Evolutionary conservation across 2,888 invertebrate genomes (phyloP).

Genomic region (Mellilla xanthometata): DNA sequence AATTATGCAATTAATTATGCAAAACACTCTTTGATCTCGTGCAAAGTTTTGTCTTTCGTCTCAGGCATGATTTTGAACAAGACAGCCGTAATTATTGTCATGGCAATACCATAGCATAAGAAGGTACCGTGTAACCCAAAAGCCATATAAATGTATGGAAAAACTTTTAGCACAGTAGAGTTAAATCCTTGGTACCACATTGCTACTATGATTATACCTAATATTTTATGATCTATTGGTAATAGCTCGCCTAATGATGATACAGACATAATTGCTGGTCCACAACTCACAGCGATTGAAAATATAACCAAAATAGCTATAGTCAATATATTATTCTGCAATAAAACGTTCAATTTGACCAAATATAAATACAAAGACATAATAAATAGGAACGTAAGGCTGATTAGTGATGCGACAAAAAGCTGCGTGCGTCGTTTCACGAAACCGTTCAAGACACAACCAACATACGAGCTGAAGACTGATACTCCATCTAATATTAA

Average conservation of each 20-base stretch:
- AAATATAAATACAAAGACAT: constrained; percentile 2
- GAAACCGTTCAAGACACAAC: background rate
- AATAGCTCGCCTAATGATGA: background rate
- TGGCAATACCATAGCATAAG: too few species aligned
- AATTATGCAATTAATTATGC: too few species aligned
- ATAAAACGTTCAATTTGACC: background rate
- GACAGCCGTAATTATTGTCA: too few species aligned
- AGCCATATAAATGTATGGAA: too few species aligned
- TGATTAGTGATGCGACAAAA: background rate
- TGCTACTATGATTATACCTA: too few species aligned
- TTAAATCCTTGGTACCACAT: too few species aligned
- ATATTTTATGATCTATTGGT: too few species aligned
- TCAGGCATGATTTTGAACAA: too few species aligned
- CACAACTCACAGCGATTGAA: background rate
- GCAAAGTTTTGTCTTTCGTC: too few species aligned
- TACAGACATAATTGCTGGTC: background rate
- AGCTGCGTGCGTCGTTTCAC: background rate
- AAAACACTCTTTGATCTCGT: too few species aligned
- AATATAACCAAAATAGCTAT: background rate
- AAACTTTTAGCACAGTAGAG: too few species aligned
- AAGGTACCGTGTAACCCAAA: too few species aligned
- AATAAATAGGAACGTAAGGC: background rate
- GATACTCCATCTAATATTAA: background rate
- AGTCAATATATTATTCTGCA: background rate
- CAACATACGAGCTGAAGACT: background rate